Percentiles rank a stretch among this genome's conserved stretches.
Evolutionary conservation across 2,888 invertebrate species (phyloP).

Genomic region (Nomada fucata): DNA sequence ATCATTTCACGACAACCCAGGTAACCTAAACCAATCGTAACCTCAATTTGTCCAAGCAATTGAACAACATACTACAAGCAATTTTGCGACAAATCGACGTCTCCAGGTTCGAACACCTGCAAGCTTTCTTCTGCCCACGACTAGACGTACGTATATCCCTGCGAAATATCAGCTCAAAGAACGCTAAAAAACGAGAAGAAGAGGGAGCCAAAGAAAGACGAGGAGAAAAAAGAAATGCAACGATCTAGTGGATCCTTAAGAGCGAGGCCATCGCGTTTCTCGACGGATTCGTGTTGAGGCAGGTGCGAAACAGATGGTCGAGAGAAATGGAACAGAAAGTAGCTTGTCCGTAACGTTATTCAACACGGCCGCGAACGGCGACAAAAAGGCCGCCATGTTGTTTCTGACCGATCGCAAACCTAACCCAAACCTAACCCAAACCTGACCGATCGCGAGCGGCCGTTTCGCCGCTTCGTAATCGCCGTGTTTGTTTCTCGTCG

Average conservation of each 20-base stretch:
- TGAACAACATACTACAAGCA: too few relatives aligned
- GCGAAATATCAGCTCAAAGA: not conserved
- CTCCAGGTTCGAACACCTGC: too few relatives aligned
- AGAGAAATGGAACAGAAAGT: constrained; percentile 51
- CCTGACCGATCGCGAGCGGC: not conserved
- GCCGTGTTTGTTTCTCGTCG: not conserved
- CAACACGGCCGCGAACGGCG: constrained; percentile 1
- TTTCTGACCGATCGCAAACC: not conserved
- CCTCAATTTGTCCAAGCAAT: too few relatives aligned
- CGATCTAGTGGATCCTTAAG: constrained; percentile 24
- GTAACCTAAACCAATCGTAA: too few relatives aligned
- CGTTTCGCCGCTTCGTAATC: not conserved
- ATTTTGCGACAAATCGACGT: too few relatives aligned
- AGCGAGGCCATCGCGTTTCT: constrained; percentile 40
- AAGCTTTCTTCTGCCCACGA: too few relatives aligned
- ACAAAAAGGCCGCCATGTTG: constrained; percentile 10
- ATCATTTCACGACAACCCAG: too few relatives aligned
- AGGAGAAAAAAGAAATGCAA: not conserved
- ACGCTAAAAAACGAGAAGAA: not conserved
- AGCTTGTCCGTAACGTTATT: constrained; percentile 6
- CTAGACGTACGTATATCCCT: too few relatives aligned
- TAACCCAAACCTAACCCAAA: too few relatives aligned
- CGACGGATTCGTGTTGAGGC: constrained; percentile 67
- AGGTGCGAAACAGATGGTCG: constrained; percentile 83
- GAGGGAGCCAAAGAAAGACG: not conserved